Base-by-base conservation (phyloP, 2,888 invertebrate genomes). In the Ophonus ardosiacus region DNA sequence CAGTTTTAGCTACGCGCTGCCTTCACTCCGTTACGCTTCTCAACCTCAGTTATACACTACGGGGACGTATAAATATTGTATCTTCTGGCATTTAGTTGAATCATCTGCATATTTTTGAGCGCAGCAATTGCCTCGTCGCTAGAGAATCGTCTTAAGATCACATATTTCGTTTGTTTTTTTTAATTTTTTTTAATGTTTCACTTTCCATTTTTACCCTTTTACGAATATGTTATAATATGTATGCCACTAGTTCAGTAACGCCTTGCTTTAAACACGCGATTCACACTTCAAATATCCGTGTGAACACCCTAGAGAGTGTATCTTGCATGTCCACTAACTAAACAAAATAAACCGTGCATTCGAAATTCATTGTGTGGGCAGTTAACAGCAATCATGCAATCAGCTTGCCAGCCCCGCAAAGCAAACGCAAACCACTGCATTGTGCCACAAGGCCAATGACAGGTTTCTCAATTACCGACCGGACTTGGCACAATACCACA, bases 361-460 rank as follows among this genome's bases (percentile, higher is more conserved):
- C 38, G 68, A 68, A 80, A 63, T 81, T 65, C 65, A 81, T 81
- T 61, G 63, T 81, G 81, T 61, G 51, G 78, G 78, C 57, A 65
- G 56, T 65, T 57, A 74, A 8, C 40, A 18, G 71, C 71, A 83
- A 83, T 83, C 83, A 83, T 59, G 21, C 74, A 59, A 83, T 83
- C 40, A 82, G 7, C 18, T 68, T 43, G 43, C 43, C 40, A 74
- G 43, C 43, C 17, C 18, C 71, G 40, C 43, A 18, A 40, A 74
- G 40, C 43, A 18, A 40, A 74, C 71, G 71, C 68, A 74, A 74
- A 74, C 43, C 71, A 74, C 51, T 83, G 83, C 83, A 83, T 74
- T 83, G 83, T 83, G 15, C 56, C 24, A 57, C 83, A 83, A 83
- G 83, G 83, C 83, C 83, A 83, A 83, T 83, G 74, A 59, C 83